Conservation (phyloP, 1,140 invertebrate genomes). For the Stegodyphus dumicola region DNA sequence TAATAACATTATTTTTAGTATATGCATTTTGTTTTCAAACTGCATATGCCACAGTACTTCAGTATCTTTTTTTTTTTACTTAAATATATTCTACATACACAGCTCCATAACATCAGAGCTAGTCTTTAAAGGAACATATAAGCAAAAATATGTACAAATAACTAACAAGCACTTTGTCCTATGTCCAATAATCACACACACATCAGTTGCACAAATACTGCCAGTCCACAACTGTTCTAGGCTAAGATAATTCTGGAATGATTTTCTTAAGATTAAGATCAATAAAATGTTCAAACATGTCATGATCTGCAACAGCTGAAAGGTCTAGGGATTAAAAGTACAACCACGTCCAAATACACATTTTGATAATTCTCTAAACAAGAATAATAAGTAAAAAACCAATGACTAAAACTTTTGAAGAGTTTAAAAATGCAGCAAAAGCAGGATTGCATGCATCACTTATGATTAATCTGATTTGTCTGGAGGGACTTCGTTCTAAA, state of each 20-base stretch:
- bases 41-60: constrained; percentile 38
- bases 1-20: too few species aligned
- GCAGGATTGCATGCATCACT: neutral
- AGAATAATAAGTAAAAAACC: neutral
- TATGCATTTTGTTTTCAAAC: neutral
- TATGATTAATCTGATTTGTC: neutral
- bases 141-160: constrained; percentile 47
- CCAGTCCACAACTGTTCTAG: constrained; percentile 35
- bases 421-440: neutral
- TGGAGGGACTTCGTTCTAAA: neutral
- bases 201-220: constrained; percentile 21
- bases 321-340: neutral
- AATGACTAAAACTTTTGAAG: neutral
- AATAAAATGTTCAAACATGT: constrained; percentile 34
- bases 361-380: neutral
- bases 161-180: constrained; percentile 58
- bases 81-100: constrained; percentile 38
- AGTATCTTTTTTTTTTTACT: neutral
- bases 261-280: constrained; percentile 37
- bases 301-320: neutral
- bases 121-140: constrained; percentile 48
- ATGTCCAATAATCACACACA: constrained; percentile 55
- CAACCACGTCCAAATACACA: neutral
- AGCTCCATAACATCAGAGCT: constrained; percentile 15
- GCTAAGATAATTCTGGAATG: constrained; percentile 51